Evolutionary conservation across 2,797 vertebrate species (phyloP).

Genomic region (Coregonus suidteri): DNA sequence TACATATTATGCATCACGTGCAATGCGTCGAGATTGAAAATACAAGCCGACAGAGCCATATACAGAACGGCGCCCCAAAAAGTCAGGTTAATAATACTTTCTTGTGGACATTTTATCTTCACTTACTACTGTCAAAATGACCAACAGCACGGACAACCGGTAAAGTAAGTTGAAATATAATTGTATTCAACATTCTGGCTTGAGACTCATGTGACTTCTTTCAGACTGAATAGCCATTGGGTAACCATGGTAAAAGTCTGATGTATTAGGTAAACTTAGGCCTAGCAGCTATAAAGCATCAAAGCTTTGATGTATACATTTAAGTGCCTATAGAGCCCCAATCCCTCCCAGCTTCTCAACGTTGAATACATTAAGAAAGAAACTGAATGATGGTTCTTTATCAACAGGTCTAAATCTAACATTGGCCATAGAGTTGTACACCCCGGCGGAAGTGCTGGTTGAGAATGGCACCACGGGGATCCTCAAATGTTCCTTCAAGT

Average conservation of each 20-base stretch:
- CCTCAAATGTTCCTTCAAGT: slow-evolving; percentile 86
- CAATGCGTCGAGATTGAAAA: no score
- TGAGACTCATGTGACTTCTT: no score
- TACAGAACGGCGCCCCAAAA: no score
- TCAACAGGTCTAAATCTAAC: slow-evolving; percentile 58
- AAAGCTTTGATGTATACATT: neutral
- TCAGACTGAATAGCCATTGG: no score
- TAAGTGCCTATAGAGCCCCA: neutral
- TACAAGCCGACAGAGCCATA: no score
- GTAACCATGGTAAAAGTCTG: neutral
- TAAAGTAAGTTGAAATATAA: no score
- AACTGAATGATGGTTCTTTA: neutral
- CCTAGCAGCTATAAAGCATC: neutral
- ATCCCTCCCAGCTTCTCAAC: neutral
- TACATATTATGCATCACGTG: no score
- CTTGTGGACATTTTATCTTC: no score
- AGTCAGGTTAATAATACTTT: no score
- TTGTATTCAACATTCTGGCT: no score
- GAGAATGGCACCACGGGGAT: slow-evolving; percentile 87
- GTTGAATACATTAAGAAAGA: neutral
- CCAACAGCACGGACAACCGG: no score
- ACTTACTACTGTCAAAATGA: no score
- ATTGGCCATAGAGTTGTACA: slow-evolving; percentile 80
- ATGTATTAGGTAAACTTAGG: neutral
- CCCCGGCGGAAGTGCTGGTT: slow-evolving; percentile 80